phyloP scores from a whole-genome alignment of 2,797 vertebrate genomes.

The Poeciliopsis presidionis region DNA sequence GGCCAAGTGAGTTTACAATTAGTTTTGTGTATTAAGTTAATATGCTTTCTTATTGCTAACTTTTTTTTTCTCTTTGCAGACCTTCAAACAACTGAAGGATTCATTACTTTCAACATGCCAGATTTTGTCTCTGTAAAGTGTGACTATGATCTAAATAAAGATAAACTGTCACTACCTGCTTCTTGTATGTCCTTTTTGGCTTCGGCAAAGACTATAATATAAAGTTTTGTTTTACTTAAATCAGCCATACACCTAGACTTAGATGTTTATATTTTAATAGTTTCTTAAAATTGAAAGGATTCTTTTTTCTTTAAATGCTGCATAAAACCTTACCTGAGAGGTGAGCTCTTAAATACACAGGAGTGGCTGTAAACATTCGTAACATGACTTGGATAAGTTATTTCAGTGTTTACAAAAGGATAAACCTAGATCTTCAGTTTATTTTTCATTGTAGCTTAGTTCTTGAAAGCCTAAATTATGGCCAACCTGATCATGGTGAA shows the following conservation, averaged over 20 bases:
- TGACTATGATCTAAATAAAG: constrained; percentile 70
- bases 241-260: neutral
- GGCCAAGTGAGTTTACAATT: constrained; percentile 89
- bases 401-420: neutral
- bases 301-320: neutral
- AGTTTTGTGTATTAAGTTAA: neutral
- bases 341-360: neutral
- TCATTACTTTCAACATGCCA: constrained; percentile 51
- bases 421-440: neutral
- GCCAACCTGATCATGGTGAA: neutral
- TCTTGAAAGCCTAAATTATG: neutral
- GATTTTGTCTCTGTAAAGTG: constrained; percentile 52
- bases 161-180: constrained; percentile 13
- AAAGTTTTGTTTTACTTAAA: neutral
- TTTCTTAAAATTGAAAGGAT: neutral
- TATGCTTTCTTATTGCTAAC: neutral
- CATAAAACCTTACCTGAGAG: neutral
- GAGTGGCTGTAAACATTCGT: neutral
- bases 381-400: neutral
- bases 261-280: neutral
- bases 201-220: neutral
- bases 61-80: constrained; percentile 61
- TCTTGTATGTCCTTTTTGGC: neutral
- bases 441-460: neutral
- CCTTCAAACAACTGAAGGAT: constrained; percentile 84